Conservation (phyloP, 2,888 invertebrate genomes). For the Maniola hyperantus region DNA sequence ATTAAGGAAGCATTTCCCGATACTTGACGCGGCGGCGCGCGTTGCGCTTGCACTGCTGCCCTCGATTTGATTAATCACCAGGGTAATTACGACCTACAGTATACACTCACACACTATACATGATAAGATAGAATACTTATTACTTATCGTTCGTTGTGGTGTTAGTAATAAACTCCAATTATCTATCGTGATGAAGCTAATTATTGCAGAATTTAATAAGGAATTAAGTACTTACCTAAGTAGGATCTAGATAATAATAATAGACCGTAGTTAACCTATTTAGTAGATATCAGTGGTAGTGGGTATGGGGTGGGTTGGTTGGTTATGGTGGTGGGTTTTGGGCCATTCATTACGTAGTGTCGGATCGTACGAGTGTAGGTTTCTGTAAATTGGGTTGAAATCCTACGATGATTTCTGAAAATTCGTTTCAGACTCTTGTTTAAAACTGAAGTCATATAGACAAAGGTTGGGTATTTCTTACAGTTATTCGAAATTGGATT, state of each 20-base stretch:
- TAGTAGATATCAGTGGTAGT: too few species aligned
- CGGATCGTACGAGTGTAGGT: background rate
- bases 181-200: too few species aligned
- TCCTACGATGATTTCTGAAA: background rate
- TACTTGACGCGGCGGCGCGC: constrained; percentile 12
- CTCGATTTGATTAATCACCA: constrained; percentile 19
- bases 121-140: background rate
- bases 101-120: background rate
- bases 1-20: constrained; percentile 6
- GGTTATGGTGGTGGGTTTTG: too few species aligned
- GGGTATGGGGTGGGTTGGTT: too few species aligned
- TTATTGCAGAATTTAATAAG: too few species aligned
- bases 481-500: constrained; percentile 33
- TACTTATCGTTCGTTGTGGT: background rate
- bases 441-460: constrained; percentile 6
- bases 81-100: background rate
- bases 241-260: too few species aligned
- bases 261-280: too few species aligned
- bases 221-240: too few species aligned
- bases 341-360: too few species aligned
- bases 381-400: background rate
- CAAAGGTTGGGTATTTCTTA: constrained; percentile 15
- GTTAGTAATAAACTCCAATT: background rate
- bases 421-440: constrained; percentile 9
- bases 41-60: constrained; percentile 6